These are phyloP conservation scores for Cylas formicarius DNA, from an alignment of 1,140 invertebrate species.

Conservation along the genomic window DNA sequence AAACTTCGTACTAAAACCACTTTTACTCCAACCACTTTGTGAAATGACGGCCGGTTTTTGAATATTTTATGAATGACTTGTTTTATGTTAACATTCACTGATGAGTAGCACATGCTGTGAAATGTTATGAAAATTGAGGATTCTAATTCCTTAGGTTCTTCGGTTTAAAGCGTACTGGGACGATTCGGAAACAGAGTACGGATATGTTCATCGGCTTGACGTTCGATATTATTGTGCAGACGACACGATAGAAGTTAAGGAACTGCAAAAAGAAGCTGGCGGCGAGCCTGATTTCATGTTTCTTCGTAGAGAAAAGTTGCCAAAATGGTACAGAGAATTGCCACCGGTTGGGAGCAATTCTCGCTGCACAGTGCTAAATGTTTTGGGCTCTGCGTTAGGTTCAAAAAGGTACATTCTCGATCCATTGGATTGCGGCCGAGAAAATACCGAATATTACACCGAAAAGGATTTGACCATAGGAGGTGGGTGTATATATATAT, in stretches of 20 bases:
- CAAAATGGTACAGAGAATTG: conserved; percentile 56
- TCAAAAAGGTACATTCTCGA: conserved; percentile 55
- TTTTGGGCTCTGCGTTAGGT: conserved; percentile 47
- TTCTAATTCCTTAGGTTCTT: conserved; percentile 47
- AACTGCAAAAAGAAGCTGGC: conserved; percentile 59
- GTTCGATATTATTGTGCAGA: conserved; percentile 80
- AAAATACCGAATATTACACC: conserved; percentile 54
- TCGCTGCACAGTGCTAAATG: conserved; percentile 60
- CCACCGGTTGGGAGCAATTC: conserved; percentile 51
- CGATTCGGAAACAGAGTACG: conserved; percentile 64
- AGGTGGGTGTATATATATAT: conserved; percentile 43
- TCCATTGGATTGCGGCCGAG: conserved; percentile 47
- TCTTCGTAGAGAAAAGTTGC: conserved; percentile 66
- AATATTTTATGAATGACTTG: no score
- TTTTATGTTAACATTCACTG: no score
- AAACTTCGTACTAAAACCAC: no score
- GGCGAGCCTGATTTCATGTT: conserved; percentile 64
- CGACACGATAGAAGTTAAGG: conserved; percentile 83
- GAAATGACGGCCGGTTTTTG: no score
- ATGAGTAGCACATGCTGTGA: not conserved
- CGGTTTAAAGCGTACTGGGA: conserved; percentile 89
- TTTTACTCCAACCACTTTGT: no score
- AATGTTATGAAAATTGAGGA: not conserved
- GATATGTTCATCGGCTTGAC: conserved; percentile 66
- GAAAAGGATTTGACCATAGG: conserved; percentile 75